Conservation (phyloP, 2,113 vertebrate species). For the Indicator indicator region DNA sequence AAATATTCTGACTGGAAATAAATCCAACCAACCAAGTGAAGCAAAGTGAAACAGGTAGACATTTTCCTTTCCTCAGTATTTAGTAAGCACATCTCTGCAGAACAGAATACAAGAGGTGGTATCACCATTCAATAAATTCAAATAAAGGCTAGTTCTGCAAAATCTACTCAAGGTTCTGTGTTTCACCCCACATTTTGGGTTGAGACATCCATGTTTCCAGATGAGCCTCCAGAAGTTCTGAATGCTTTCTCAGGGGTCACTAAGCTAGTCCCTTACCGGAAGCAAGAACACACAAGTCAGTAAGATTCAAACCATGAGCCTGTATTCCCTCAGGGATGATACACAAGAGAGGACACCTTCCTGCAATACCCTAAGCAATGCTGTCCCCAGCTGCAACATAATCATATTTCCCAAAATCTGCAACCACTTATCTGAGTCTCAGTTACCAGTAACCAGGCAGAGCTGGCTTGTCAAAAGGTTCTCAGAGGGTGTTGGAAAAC, state of each 20-base stretch:
- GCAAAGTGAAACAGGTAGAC: neutral
- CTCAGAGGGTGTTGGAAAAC: neutral
- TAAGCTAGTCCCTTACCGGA: neutral
- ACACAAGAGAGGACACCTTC: neutral
- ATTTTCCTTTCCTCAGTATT: neutral
- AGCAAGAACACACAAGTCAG: neutral
- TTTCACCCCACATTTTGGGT: neutral
- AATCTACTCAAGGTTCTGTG: neutral
- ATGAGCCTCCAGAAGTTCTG: neutral
- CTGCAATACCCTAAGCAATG: fast-evolving
- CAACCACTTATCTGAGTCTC: neutral
- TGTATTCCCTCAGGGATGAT: neutral
- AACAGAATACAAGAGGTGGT: neutral
- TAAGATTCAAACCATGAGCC: neutral
- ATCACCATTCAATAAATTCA: neutral
- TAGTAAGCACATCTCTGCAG: neutral
- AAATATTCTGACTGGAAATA: neutral
- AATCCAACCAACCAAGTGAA: neutral
- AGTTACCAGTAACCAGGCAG: neutral
- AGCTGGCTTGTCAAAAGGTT: neutral
- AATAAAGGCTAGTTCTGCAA: neutral
- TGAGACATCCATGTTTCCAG: neutral
- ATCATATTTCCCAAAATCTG: neutral
- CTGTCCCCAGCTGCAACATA: neutral
- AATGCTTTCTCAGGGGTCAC: neutral